These are phyloP conservation scores for Sturnira hondurensis DNA, from an alignment of 2,113 vertebrate genomes.

Conservation along the genomic window DNA sequence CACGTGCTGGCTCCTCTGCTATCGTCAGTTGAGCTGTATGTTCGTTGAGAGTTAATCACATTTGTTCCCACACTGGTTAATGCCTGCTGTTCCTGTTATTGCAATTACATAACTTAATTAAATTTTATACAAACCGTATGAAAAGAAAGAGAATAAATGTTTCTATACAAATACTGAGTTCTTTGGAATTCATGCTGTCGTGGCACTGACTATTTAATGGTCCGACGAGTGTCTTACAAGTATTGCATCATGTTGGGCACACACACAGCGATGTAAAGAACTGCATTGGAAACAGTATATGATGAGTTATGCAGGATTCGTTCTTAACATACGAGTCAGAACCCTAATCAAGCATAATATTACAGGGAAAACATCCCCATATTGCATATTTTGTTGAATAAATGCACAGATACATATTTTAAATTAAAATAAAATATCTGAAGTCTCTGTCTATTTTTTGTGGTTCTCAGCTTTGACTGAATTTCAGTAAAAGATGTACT, in stretches of 20 bases:
- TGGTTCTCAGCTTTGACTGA: not conserved
- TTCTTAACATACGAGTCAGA: not conserved
- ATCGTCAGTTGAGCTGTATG: not conserved
- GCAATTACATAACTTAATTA: conserved; percentile 10
- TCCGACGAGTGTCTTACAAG: not conserved
- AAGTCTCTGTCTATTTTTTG: not conserved
- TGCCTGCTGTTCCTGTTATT: not conserved
- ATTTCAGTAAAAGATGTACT: not conserved
- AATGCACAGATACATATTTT: not conserved
- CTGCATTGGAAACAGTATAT: not conserved
- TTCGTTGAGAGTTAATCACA: not conserved
- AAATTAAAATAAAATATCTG: not conserved
- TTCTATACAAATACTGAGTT: not conserved
- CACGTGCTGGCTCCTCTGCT: not conserved
- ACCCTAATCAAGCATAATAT: not conserved
- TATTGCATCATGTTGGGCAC: not conserved
- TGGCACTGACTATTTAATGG: not conserved
- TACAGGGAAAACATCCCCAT: not conserved
- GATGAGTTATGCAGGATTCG: not conserved
- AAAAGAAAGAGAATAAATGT: not conserved
- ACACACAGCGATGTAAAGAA: not conserved
- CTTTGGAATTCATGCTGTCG: not conserved
- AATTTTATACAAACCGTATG: not conserved
- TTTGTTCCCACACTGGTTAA: not conserved
- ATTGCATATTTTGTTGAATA: not conserved